Percentiles rank a stretch among this genome's conserved stretches.
These are phyloP conservation scores for Stichodactyla helianthus DNA, from an alignment of 64 coral and sea anemone genomes.

Conservation along the genomic window DNA sequence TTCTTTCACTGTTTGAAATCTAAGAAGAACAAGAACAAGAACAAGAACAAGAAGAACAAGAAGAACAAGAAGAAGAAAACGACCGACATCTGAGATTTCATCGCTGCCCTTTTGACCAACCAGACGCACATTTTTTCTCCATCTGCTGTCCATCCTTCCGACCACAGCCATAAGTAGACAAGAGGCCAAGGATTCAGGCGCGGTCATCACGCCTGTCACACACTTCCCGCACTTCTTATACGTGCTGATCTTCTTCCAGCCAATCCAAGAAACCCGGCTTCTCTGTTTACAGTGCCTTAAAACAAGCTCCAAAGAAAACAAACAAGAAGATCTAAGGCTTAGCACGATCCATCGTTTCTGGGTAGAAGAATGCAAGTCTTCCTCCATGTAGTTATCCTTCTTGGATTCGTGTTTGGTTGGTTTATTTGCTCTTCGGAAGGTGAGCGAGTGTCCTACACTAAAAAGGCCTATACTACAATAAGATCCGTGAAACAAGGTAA, in stretches of 20 bases:
- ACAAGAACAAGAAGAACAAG: neutral
- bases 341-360: neutral
- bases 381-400: neutral
- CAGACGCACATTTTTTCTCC: neutral
- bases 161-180: neutral
- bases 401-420: neutral
- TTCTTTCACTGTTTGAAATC: too few species aligned
- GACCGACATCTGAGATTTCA: neutral
- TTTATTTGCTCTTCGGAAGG: neutral
- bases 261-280: neutral
- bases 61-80: neutral
- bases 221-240: neutral
- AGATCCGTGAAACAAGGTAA: neutral
- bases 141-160: neutral
- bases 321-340: neutral
- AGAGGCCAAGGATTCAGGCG: neutral
- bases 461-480: neutral
- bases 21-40: neutral
- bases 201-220: conserved; percentile 6
- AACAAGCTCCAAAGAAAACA: neutral
- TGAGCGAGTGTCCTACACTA: neutral
- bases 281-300: neutral
- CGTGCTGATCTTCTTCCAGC: neutral
- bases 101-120: neutral
- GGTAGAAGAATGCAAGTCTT: neutral